Evolutionary conservation across 2,113 vertebrate species (phyloP).

Genomic region (Lampris incognitus): DNA sequence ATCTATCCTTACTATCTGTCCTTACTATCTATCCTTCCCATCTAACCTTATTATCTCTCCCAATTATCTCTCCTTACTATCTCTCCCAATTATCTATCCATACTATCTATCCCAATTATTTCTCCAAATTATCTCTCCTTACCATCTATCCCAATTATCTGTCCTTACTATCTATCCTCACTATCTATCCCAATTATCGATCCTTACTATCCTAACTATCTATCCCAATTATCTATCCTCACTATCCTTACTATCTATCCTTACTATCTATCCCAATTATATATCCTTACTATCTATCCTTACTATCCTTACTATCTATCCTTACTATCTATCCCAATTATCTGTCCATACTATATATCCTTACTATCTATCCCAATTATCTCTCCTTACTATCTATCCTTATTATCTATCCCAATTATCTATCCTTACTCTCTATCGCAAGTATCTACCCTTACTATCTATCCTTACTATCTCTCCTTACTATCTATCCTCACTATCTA

Average conservation of each 20-base stretch:
- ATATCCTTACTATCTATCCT: background rate
- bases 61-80: too few relatives aligned
- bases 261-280: background rate
- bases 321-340: conserved; percentile 29
- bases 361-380: too few relatives aligned
- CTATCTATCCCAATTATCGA: too few relatives aligned
- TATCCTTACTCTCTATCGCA: too few relatives aligned
- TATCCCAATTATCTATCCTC: too few relatives aligned
- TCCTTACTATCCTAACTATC: too few relatives aligned
- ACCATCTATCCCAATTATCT: conserved; percentile 34
- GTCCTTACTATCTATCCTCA: conserved; percentile 25
- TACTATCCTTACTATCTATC: background rate
- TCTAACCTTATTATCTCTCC: background rate
- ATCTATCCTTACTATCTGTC: too few relatives aligned
- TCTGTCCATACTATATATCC: conserved; percentile 32
- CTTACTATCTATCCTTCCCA: too few relatives aligned
- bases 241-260: too few relatives aligned
- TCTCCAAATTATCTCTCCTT: background rate
- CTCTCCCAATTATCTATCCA: conserved; percentile 40
- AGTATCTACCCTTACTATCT: background rate
- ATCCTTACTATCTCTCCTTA: background rate
- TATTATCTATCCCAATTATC: too few relatives aligned
- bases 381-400: too few relatives aligned
- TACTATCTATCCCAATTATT: too few relatives aligned
- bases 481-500: conserved; percentile 37